Base-by-base conservation (phyloP, 2,888 invertebrate genomes). In the Dromius quadrimaculatus region DNA sequence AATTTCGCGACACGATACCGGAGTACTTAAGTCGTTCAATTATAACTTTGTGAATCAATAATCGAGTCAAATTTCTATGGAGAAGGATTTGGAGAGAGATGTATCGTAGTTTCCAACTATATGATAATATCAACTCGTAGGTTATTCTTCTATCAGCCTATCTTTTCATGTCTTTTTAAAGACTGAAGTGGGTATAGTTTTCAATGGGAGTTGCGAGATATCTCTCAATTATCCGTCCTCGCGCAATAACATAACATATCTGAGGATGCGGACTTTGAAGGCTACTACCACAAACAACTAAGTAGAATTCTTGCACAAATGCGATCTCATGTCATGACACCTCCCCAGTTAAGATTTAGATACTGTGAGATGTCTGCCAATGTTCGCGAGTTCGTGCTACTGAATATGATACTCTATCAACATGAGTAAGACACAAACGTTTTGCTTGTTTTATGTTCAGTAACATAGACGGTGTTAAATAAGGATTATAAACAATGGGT, bases 41-140 rank as follows among this genome's bases (percentile, higher is more conserved):
- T 59, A 68, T 68, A 57, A 68, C 32, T 59, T 68, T 68, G 57
- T 59, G 68, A 68, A 68, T 68, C 68, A 68, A 68, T 68, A 68
- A 68, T 20, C 57, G 15, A 45, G 45, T 57, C 68, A 68, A 59
- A n/a, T 43, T 68, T 57, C 32, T 15, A 11, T 6, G 28, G n/a
- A 11, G 13, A 6, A 15, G 15, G 41, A n/a, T n/a, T n/a, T 2
- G 23, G 41, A 17, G 1, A 5, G 15, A 6, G 2, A 15, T 1
- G 13, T 11, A 6, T 9, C 15, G 41, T 1, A 9, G 47, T 4
- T n/a, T 47, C 47, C 11, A n/a, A n/a, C n/a, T n/a, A n/a, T n/a
- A n/a, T n/a, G n/a, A n/a, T n/a, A n/a, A n/a, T n/a, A n/a, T n/a
- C n/a, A n/a, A n/a, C n/a, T n/a, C n/a, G n/a, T n/a, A n/a, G n/a